Conservation (phyloP, 2,888 invertebrate genomes). For the Alsophila aescularia region DNA sequence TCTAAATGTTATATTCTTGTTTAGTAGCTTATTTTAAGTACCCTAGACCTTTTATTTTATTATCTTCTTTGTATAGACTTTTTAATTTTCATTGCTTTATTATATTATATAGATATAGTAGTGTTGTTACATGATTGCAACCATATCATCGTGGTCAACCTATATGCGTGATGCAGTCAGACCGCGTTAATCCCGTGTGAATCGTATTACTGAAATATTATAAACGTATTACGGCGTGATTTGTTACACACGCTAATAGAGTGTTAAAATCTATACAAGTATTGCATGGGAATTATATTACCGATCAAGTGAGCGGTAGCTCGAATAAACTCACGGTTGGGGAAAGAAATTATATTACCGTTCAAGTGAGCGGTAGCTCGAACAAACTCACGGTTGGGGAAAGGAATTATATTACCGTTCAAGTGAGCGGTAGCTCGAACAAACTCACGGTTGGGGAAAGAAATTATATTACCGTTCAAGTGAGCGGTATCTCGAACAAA, state of each 20-base stretch:
- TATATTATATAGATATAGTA: too few species aligned
- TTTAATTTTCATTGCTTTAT: too few species aligned
- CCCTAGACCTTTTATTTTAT: too few species aligned
- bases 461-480: constrained; percentile 22
- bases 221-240: constrained; percentile 34
- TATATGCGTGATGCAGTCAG: constrained; percentile 20
- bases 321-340: not conserved
- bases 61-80: too few species aligned
- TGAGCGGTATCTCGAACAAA: constrained; percentile 20
- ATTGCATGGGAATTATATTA: constrained; percentile 29
- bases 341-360: not conserved
- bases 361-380: constrained; percentile 20
- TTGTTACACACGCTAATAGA: constrained; percentile 37
- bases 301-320: constrained; percentile 21
- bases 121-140: not conserved
- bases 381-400: not conserved
- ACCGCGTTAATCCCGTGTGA: constrained; percentile 38
- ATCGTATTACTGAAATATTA: constrained; percentile 33
- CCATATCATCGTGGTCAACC: constrained; percentile 9
- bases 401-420: constrained; percentile 22
- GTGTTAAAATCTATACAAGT: constrained; percentile 31
- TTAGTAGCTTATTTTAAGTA: too few species aligned
- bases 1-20: too few species aligned
- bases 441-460: not conserved
- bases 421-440: constrained; percentile 21